A percentile compares a stretch with the other conserved stretches of the same genome.
Evolutionary conservation across 2,113 vertebrate species (phyloP).

Genomic region (Hemiscyllium ocellatum): DNA sequence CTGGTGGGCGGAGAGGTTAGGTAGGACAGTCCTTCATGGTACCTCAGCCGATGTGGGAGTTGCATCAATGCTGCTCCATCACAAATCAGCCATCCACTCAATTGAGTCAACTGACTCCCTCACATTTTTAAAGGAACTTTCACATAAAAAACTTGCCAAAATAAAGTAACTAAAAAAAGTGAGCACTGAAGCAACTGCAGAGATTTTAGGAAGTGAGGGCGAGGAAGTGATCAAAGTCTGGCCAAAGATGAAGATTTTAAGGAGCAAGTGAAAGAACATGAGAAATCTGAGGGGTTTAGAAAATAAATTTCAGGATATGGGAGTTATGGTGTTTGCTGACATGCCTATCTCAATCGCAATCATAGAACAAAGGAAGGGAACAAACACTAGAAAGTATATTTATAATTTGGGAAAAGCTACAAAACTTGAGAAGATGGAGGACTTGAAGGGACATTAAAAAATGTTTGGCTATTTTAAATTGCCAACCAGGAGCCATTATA

Average conservation of each 20-base stretch:
- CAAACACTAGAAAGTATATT: background rate
- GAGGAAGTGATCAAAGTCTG: too few relatives aligned
- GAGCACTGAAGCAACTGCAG: background rate
- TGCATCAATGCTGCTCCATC: too few relatives aligned
- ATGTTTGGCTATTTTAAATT: background rate
- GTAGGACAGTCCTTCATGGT: too few relatives aligned
- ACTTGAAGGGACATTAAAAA: background rate
- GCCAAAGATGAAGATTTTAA: background rate
- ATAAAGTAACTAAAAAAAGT: background rate
- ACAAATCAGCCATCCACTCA: too few relatives aligned
- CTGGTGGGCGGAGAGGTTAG: too few relatives aligned
- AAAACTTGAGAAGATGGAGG: background rate
- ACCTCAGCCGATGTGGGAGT: too few relatives aligned
- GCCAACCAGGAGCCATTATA: background rate
- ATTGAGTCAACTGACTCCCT: too few relatives aligned
- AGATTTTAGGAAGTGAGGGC: background rate
- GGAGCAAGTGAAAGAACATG: background rate
- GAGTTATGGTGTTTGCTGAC: background rate
- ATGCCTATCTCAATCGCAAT: background rate
- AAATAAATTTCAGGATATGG: background rate
- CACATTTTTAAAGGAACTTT: background rate
- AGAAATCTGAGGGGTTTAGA: background rate
- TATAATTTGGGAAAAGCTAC: background rate
- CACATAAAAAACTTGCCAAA: background rate
- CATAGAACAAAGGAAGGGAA: background rate